These are phyloP conservation scores for Trichacis sp. DNA, from an alignment of 2,888 invertebrate species.

Conservation along the genomic window DNA sequence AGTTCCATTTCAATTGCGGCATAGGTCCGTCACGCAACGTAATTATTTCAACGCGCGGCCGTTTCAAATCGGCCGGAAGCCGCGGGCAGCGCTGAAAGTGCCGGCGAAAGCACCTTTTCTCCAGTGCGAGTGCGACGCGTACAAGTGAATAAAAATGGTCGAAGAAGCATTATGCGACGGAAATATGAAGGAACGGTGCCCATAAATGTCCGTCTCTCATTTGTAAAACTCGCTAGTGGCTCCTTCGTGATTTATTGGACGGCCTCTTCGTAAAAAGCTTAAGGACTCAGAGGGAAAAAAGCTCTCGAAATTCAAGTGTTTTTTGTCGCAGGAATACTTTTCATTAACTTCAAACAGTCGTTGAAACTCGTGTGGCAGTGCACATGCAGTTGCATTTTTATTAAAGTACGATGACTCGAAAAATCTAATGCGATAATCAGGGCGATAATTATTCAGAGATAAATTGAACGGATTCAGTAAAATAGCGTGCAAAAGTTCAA, in stretches of 20 bases:
- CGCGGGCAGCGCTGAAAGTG: constrained; percentile 36
- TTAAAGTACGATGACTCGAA: too few relatives aligned
- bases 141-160: constrained; percentile 34
- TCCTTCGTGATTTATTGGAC: constrained; percentile 20
- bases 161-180: constrained; percentile 31
- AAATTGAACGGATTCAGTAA: too few relatives aligned
- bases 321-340: too few relatives aligned
- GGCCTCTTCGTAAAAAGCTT: constrained; percentile 3
- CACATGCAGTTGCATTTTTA: too few relatives aligned
- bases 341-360: too few relatives aligned
- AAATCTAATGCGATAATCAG: too few relatives aligned
- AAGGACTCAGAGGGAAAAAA: not conserved
- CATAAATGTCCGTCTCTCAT: constrained; percentile 28
- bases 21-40: constrained; percentile 55
- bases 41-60: constrained; percentile 55
- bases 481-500: too few relatives aligned
- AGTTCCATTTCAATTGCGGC: constrained; percentile 52
- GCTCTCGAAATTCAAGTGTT: not conserved
- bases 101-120: constrained; percentile 42
- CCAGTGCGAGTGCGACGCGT: constrained; percentile 29
- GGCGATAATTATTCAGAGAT: too few relatives aligned
- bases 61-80: constrained; percentile 40
- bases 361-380: too few relatives aligned
- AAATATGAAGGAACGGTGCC: constrained; percentile 31
- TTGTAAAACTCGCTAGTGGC: constrained; percentile 10